Evolutionary conservation across 2,113 vertebrate genomes (phyloP), one percentile per base, ranked within the genome.

Genomic region (Lynx canadensis): DNA sequence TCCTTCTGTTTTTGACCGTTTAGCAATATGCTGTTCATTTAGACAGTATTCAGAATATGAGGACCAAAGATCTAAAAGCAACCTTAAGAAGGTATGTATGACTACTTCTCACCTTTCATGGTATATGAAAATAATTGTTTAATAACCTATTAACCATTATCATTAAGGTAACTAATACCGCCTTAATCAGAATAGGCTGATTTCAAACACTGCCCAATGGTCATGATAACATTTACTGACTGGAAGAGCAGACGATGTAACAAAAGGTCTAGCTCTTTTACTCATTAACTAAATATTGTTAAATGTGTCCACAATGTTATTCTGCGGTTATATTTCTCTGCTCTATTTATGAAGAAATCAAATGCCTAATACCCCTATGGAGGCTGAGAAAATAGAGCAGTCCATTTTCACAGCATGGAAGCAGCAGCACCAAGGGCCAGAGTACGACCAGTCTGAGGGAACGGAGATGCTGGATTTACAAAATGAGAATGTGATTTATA

Each of bases 331-430:
- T 76, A 38, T 8, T 79, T 96, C 95, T 84, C 80, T 31, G 50
- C 36, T 98, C 65, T 97, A 84, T 97, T 98, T 97, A 94, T 88
- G 60, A 97, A 97, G 96, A 97, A 98, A 92, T 5, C 92, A 81
- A 91, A 94, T 21, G 63, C 86, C 52, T 66, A 5, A 90, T 31
- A 23, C 71, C 85, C 86, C 94, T 83, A 48, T 2, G 31, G 95
- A 94, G 41, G 0, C 8, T n/a, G 55, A 45, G 27, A 93, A 98
- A 97, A 45, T 0, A 83, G 23, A 74, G 74, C 5, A 63, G 96
- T 85, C 86, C 68, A 0, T 92, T 38, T 89, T 74, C 95, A 90
- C 96, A 97, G 97, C 89, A 94, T 83, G 97, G 36, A 48, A 63
- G 95, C 80, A 38, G 76, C 45, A 63, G 36, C 2, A 2, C 25